phyloP scores from a whole-genome alignment of 30 jellyfish, hydroid and myxozoan genomes.

The Phacellophora camtschatica region DNA sequence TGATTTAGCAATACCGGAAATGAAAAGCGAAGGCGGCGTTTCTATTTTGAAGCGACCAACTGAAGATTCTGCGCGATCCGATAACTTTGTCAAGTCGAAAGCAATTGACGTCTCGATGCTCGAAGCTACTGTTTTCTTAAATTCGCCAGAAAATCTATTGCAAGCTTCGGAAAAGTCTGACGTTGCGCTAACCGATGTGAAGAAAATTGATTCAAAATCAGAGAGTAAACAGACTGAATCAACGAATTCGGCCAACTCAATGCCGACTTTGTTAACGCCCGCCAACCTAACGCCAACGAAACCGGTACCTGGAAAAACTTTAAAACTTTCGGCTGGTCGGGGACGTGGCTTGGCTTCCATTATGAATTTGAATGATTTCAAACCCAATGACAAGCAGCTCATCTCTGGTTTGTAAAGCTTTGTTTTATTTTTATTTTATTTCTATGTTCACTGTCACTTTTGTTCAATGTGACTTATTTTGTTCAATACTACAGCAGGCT shows the following conservation, averaged over 20 bases:
- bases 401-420: not conserved
- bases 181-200: not conserved
- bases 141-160: not conserved
- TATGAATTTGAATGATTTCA: not conserved
- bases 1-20: conserved; percentile 12
- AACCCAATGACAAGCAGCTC: not conserved
- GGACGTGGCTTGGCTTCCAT: conserved; percentile 25
- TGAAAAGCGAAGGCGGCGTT: not conserved
- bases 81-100: conserved; percentile 24
- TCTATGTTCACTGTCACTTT: no score
- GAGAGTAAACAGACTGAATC: not conserved
- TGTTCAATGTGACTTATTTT: no score
- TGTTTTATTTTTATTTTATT: no score
- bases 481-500: no score
- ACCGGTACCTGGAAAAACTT: not conserved
- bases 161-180: not conserved
- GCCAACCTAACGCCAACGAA: conserved; percentile 19
- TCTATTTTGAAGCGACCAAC: not conserved
- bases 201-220: not conserved
- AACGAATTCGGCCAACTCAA: not conserved
- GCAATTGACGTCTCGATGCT: conserved; percentile 55
- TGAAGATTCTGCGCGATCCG: not conserved
- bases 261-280: conserved; percentile 5
- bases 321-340: conserved; percentile 13
- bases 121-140: conserved; percentile 52